Evolutionary conservation across 2,888 invertebrate species (phyloP).

Genomic region (Entomobrya multifasciata): DNA sequence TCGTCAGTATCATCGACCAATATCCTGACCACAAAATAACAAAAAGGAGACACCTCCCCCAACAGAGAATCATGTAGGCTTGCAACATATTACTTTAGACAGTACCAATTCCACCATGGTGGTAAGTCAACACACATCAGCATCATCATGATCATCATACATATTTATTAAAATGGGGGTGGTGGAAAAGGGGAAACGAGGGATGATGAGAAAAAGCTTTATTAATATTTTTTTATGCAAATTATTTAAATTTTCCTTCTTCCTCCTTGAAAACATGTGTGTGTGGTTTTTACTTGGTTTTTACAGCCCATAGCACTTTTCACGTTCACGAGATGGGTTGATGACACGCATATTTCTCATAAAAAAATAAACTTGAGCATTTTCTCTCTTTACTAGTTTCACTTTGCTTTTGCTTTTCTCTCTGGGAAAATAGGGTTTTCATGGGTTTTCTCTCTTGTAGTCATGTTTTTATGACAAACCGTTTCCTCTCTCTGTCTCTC

Average conservation of each 20-base stretch:
- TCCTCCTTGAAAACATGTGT: constrained; percentile 8
- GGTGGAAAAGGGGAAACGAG: neutral
- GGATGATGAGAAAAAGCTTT: neutral
- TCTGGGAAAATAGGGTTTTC: neutral
- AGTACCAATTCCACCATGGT: constrained; percentile 78
- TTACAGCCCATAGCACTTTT: constrained; percentile 42
- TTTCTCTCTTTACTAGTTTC: neutral
- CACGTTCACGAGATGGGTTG: constrained; percentile 4
- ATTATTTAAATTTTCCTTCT: constrained; percentile 7
- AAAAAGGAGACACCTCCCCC: constrained; percentile 70
- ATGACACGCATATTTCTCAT: constrained; percentile 30
- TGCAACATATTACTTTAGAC: constrained; percentile 79
- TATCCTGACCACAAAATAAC: constrained; percentile 79
- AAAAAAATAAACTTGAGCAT: constrained; percentile 26
- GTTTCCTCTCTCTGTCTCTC: constrained; percentile 6
- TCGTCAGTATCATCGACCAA: constrained; percentile 79
- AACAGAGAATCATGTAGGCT: constrained; percentile 78
- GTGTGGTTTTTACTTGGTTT: constrained; percentile 37
- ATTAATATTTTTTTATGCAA: constrained; percentile 4
- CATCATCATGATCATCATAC: too few relatives aligned
- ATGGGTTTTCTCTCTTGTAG: constrained; percentile 26
- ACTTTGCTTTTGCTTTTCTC: neutral
- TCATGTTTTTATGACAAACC: too few relatives aligned
- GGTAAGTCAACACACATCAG: constrained; percentile 60
- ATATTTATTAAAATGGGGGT: neutral